A percentile compares a stretch with the other conserved stretches of the same genome.
Evolutionary conservation across 2,888 invertebrate genomes (phyloP).

Genomic region (Mesorhabditis spiculigera): DNA sequence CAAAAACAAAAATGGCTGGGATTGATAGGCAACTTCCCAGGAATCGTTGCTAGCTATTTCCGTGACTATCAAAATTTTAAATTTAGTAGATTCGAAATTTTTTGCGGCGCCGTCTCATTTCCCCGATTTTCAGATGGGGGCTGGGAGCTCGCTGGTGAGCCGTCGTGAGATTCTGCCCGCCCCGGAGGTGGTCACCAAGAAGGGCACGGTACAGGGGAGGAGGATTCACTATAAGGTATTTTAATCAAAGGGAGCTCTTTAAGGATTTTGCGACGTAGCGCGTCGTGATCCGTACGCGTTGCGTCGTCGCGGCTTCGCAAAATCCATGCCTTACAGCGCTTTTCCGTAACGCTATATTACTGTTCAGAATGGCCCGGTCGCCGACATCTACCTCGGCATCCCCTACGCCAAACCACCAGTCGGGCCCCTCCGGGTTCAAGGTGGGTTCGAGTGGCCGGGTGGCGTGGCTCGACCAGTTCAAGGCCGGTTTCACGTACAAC

Average conservation of each 20-base stretch:
- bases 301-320: too few relatives aligned
- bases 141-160: not conserved
- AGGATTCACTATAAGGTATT: not conserved
- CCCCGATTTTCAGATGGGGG: not conserved
- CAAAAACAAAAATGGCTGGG: too few relatives aligned
- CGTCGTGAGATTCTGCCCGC: not conserved
- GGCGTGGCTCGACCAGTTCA: too few relatives aligned
- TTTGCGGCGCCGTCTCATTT: too few relatives aligned
- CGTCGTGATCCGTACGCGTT: too few relatives aligned
- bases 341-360: not conserved
- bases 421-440: slow-evolving; percentile 32
- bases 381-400: slow-evolving; percentile 32
- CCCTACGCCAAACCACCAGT: slow-evolving; percentile 36
- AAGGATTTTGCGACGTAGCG: not conserved
- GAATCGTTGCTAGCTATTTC: too few relatives aligned
- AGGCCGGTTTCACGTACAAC: too few relatives aligned
- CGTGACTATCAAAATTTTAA: too few relatives aligned
- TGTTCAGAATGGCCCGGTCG: not conserved
- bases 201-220: not conserved
- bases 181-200: not conserved
- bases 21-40: too few relatives aligned
- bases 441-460: slow-evolving; percentile 12
- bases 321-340: too few relatives aligned
- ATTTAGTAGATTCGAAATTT: too few relatives aligned
- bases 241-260: not conserved